Percentiles rank a stretch among this genome's conserved stretches.
These are phyloP conservation scores for Heliconius himera DNA, from an alignment of 1,140 invertebrate genomes.

Conservation along the genomic window DNA sequence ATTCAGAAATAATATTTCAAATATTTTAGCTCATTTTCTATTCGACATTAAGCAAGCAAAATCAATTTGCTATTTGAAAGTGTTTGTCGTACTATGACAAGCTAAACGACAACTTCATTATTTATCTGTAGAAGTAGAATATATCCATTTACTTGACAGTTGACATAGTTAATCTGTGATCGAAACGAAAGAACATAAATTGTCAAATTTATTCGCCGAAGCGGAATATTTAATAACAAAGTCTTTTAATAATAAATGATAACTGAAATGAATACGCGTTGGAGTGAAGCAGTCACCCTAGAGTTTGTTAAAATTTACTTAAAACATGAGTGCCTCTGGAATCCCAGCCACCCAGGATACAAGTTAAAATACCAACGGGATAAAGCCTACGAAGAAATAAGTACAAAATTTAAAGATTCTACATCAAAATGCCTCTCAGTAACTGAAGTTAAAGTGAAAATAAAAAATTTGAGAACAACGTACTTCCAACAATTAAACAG, in stretches of 20 bases:
- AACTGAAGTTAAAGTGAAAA: slow-evolving; percentile 77
- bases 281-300: slow-evolving; percentile 72
- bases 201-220: background rate
- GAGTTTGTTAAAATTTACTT: slow-evolving; percentile 80
- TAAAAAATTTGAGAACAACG: slow-evolving; percentile 77
- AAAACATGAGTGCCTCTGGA: slow-evolving; percentile 79
- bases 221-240: slow-evolving; percentile 5
- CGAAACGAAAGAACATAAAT: background rate
- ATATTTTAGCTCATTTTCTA: background rate
- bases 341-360: slow-evolving; percentile 70
- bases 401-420: slow-evolving; percentile 63
- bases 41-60: background rate
- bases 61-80: background rate
- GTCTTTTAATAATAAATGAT: background rate
- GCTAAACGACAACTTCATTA: background rate
- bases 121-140: background rate
- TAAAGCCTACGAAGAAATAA: slow-evolving; percentile 66
- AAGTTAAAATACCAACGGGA: slow-evolving; percentile 69
- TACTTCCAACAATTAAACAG: slow-evolving; percentile 79
- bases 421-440: slow-evolving; percentile 61
- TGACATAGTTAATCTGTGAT: background rate
- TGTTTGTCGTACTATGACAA: no score
- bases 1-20: no score
- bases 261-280: slow-evolving; percentile 58
- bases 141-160: background rate